These are phyloP conservation scores for Oryzias woworae DNA, from an alignment of 2,113 vertebrate species.

Conservation along the genomic window DNA sequence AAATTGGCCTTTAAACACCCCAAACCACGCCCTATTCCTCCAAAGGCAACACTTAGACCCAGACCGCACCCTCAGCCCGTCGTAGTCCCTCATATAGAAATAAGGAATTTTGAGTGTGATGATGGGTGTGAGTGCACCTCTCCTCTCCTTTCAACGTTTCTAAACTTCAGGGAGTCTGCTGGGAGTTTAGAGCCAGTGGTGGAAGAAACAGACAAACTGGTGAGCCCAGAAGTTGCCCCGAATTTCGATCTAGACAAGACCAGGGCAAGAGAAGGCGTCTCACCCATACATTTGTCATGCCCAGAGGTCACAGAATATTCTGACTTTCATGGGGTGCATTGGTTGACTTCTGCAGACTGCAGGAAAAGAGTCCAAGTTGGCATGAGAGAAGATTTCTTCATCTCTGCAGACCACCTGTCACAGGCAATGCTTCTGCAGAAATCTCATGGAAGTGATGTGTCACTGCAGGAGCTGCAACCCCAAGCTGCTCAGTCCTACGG, in stretches of 20 bases:
- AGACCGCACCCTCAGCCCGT: constrained; percentile 34
- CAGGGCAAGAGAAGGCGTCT: constrained; percentile 1
- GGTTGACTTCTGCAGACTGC: constrained; percentile 12
- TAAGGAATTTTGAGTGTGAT: not conserved
- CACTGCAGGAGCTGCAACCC: not conserved
- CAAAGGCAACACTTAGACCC: constrained; percentile 15
- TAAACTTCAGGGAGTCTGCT: constrained; percentile 9
- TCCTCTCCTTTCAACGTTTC: constrained; percentile 10
- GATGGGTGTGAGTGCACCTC: not conserved
- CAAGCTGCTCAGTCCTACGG: not conserved
- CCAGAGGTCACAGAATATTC: constrained; percentile 6
- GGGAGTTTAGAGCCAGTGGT: constrained; percentile 36
- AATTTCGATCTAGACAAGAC: constrained; percentile 3
- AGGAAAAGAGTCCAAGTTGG: constrained; percentile 32
- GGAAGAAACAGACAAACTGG: constrained; percentile 38
- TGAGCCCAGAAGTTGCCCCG: constrained; percentile 13
- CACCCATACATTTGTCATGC: constrained; percentile 4
- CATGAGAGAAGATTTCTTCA: constrained; percentile 42
- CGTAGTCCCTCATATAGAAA: constrained; percentile 4
- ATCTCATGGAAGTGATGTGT: constrained; percentile 7
- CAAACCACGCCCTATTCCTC: constrained; percentile 25
- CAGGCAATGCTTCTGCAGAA: constrained; percentile 22
- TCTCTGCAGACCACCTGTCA: not conserved
- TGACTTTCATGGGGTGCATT: not conserved
- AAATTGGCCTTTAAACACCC: constrained; percentile 31